A percentile compares a stretch with the other conserved stretches of the same genome.
phyloP scores from a whole-genome alignment of 2,797 vertebrate species.

The Sebastes elongatus region DNA sequence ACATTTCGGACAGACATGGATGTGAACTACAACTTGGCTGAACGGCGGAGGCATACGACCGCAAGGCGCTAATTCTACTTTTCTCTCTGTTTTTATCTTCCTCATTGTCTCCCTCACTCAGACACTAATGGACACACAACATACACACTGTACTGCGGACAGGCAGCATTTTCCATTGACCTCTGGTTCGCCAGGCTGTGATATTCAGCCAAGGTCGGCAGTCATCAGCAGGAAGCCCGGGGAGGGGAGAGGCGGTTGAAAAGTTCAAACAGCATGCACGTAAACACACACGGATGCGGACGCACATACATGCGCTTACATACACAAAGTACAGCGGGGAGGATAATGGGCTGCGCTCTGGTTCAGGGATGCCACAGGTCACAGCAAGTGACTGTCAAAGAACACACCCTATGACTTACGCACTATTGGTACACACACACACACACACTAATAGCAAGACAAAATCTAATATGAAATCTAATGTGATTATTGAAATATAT shows the following conservation, averaged over 20 bases:
- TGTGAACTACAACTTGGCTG: neutral
- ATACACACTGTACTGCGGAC: slow-evolving; percentile 30
- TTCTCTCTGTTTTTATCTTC: neutral
- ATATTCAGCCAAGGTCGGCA: slow-evolving; percentile 79
- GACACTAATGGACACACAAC: slow-evolving; percentile 41
- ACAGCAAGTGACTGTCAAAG: slow-evolving; percentile 48
- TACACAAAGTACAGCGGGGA: slow-evolving; percentile 8
- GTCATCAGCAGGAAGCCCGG: slow-evolving; percentile 63
- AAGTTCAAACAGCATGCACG: slow-evolving; percentile 68
- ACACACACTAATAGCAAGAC: slow-evolving; percentile 10
- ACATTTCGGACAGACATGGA: neutral
- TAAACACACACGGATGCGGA: slow-evolving; percentile 35
- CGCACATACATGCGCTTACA: slow-evolving; percentile 20
- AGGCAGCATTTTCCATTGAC: slow-evolving; percentile 51
- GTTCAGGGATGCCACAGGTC: slow-evolving; percentile 43
- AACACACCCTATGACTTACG: slow-evolving; percentile 31
- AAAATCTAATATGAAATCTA: slow-evolving; percentile 50
- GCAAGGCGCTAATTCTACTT: neutral
- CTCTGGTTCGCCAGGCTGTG: slow-evolving; percentile 63
- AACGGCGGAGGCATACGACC: neutral
- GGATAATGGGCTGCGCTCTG: slow-evolving; percentile 38
- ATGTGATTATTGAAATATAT: slow-evolving; percentile 48
- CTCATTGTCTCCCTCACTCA: neutral
- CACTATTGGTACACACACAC: neutral
- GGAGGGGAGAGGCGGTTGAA: slow-evolving; percentile 65